Evolutionary conservation across 2,888 invertebrate species (phyloP), one percentile per base, ranked within the genome.

Genomic region (Drosophila tanythrix): DNA sequence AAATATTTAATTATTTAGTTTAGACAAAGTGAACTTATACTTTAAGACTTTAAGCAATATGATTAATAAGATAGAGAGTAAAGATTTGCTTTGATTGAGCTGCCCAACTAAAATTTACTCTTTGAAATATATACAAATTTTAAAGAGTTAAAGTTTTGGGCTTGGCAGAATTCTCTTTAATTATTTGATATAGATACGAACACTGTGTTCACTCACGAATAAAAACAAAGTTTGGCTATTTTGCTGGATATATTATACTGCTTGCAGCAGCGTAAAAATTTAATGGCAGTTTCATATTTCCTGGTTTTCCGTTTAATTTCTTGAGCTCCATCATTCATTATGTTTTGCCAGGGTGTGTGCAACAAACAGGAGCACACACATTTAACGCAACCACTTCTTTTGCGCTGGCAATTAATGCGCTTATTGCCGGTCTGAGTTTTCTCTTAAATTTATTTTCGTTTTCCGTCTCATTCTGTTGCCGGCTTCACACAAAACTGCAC

Each of bases 381-480:
- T 18, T 43, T 52, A 60, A 27, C 21, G 10, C 11, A 40, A 25
- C 31, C 40, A 67, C 66, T 66, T 70, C 51, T 55, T 63, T 56
- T 69, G 61, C 60, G 59, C 68, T 72, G 74, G 69, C 79, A 79
- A 75, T 90, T 88, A 86, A 88, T 84, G 71, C 90, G 79, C 86
- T 86, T 88, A 88, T 81, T 78, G 71, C 81, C 67, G 57, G 40
- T 66, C 67, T 65, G 86, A 74, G 76, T 83, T 88, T 85, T 81
- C 74, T 84, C 70, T 75, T 75, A 64, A 72, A 79, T 84, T 89
- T 75, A 78, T 82, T 84, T 67, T 61, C 58, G 64, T 70, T 77
- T 52, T 65, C 74, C 76, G 65, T 68, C 50, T 52, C 65, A 59
- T 72, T 63, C 72, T 63, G 76, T 74, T 72, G 70, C 53, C 64